Base-by-base conservation (phyloP, 1,140 invertebrate species). In the Drosophila equinoxialis region DNA sequence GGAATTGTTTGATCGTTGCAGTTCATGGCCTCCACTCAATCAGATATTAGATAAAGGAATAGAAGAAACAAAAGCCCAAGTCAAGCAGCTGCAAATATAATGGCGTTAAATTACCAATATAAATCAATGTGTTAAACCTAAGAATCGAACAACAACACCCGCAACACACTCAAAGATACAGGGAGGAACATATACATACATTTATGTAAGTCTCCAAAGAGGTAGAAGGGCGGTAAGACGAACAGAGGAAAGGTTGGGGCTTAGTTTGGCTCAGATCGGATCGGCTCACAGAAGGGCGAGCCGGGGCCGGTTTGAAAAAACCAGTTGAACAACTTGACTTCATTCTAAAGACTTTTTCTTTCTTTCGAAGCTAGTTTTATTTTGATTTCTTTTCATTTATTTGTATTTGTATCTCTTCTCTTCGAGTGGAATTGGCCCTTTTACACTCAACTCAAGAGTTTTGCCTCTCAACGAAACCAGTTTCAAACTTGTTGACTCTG, bases 261-360 rank as follows among this genome's bases (percentile, higher is more conserved):
- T 37, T 11, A 11, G 35, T 37, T 37, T 11, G 35, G 10, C 35
- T 62, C 26, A 6, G 30, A 30, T 30, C 30, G 69, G 45, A 67
- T 71, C 11, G n/a, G 13, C 14, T 48, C 37, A 23, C 26, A 65
- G 26, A 75, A 72, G 74, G 71, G 74, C 73, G 71, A 75, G 68
- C 74, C 71, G 73, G 73, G 71, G 74, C 73, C 73, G 73, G 73
- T 72, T 77, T 58, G 55, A 30, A 30, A 61, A 78, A 87, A 87
- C 84, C 84, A 74, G 84, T 87, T 89, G 66, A 78, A 78, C 84
- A 87, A 87, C 84, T 87, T 90, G 77, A 84, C 83, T 87, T 77
- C 80, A 86, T 83, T 87, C 75, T 83, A 78, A 87, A 87, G 84
- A 87, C 84, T 87, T 87, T 87, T 87, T 87, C 84, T 87, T 87